phyloP scores from a whole-genome alignment of 1,140 invertebrate species.

The Pseudomyrmex gracilis region DNA sequence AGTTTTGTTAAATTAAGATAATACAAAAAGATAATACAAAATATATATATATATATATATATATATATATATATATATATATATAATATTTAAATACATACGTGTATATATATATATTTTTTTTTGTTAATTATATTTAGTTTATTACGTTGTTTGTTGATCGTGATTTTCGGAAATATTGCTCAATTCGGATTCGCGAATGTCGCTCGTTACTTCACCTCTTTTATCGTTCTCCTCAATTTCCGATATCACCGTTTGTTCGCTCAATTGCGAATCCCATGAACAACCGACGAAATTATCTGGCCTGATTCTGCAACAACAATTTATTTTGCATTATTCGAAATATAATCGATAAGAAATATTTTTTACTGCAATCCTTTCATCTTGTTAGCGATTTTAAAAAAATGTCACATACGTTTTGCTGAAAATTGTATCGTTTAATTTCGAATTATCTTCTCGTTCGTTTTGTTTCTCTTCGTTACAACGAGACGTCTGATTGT shows the following conservation, averaged over 20 bases:
- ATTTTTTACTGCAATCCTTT: neutral
- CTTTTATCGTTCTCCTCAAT: conserved; percentile 73
- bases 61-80: neutral
- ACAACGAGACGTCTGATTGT: neutral
- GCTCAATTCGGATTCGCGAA: neutral
- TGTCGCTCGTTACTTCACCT: neutral
- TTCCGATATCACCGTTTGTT: conserved; percentile 70
- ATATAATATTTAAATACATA: neutral
- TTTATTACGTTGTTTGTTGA: conserved; percentile 5
- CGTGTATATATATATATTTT: neutral
- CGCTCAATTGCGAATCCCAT: conserved; percentile 62
- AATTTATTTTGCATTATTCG: neutral
- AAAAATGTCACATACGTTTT: conserved; percentile 9
- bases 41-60: neutral
- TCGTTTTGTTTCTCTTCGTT: neutral
- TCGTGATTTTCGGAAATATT: neutral
- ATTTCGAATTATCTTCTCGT: neutral
- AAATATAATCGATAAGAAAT: neutral
- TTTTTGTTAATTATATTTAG: conserved; percentile 7
- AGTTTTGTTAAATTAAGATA: neutral
- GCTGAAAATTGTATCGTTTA: neutral
- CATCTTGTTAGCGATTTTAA: neutral
- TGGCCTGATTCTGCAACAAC: conserved; percentile 17
- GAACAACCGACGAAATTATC: conserved; percentile 41
- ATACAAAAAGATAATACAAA: neutral